phyloP scores from a whole-genome alignment of 64 coral and sea anemone genomes.

The Actinia equina region DNA sequence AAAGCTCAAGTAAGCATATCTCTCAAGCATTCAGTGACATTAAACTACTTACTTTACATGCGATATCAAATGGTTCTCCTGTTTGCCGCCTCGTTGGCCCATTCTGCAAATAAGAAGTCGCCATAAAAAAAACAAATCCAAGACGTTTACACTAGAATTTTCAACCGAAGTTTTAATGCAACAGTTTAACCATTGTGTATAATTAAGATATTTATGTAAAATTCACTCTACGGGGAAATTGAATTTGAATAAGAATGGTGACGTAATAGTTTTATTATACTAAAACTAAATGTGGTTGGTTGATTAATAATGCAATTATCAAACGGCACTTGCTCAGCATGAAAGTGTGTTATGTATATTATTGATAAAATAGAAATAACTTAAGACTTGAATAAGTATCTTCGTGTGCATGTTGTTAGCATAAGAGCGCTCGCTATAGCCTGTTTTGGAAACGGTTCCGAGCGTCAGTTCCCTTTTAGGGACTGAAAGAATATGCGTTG shows the following conservation, averaged over 20 bases:
- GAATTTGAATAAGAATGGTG: not conserved
- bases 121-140: slow-evolving; percentile 13
- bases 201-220: not conserved
- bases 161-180: not conserved
- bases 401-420: no score
- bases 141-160: not conserved
- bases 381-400: no score
- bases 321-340: no score
- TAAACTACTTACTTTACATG: slow-evolving; percentile 89
- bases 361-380: no score
- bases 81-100: slow-evolving; percentile 64
- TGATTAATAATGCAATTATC: not conserved
- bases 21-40: no score
- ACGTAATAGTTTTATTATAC: not conserved
- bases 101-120: slow-evolving; percentile 77
- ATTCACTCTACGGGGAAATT: not conserved
- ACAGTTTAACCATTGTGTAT: not conserved
- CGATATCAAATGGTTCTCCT: slow-evolving; percentile 85
- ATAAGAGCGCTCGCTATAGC: no score
- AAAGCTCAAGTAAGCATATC: no score
- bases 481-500: no score
- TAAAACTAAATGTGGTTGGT: not conserved
- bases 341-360: no score
- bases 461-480: no score
- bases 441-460: no score